Evolutionary conservation across 2,113 vertebrate species (phyloP).

Genomic region (Rhineura floridana): DNA sequence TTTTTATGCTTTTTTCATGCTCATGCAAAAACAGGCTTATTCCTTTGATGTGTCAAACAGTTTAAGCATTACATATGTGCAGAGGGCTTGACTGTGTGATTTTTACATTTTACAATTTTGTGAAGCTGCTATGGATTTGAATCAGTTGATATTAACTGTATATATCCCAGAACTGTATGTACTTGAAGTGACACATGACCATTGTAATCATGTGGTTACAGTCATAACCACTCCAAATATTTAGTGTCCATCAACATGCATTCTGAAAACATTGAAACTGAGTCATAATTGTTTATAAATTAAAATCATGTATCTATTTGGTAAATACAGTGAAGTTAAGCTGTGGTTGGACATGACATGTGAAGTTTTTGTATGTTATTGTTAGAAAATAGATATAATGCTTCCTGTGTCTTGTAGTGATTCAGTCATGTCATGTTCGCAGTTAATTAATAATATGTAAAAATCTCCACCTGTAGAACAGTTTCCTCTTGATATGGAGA

Average conservation of each 20-base stretch:
- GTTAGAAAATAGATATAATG: conserved; percentile 66
- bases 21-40: background rate
- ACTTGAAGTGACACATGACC: background rate
- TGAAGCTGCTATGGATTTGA: background rate
- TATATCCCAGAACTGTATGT: background rate
- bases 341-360: conserved; percentile 64
- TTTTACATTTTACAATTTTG: background rate
- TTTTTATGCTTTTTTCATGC: background rate
- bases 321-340: conserved; percentile 65
- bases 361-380: conserved; percentile 73
- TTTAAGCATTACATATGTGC: background rate
- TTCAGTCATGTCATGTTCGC: conserved; percentile 69
- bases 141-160: background rate
- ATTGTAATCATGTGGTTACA: background rate
- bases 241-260: background rate
- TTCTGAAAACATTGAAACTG: conserved; percentile 28
- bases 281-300: conserved; percentile 39
- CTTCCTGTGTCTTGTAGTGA: conserved; percentile 72
- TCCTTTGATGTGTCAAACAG: background rate
- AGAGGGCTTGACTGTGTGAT: background rate
- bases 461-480: conserved; percentile 50
- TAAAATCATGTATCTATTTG: conserved; percentile 45
- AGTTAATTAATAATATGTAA: conserved; percentile 55
- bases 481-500: conserved; percentile 42
- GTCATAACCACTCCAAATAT: background rate